These are phyloP conservation scores for Tachysurus vachellii DNA, from an alignment of 2,113 vertebrate genomes.

Conservation along the genomic window DNA sequence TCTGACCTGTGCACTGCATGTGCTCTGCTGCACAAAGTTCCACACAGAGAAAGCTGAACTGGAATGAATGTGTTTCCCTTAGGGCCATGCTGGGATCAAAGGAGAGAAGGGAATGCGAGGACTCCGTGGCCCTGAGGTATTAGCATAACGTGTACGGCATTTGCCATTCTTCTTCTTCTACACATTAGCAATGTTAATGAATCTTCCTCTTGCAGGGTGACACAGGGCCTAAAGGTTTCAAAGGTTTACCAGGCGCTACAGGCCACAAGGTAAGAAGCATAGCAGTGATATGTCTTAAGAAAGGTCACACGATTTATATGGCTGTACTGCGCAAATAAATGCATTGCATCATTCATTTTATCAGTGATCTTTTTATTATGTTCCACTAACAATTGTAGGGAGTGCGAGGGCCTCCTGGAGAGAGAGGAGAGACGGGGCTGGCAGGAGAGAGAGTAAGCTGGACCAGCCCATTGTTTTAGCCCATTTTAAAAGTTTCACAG, in stretches of 20 bases:
- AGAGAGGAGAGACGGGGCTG: constrained; percentile 62
- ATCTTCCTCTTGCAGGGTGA: constrained; percentile 64
- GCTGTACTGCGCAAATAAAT: not conserved
- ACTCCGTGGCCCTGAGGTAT: constrained; percentile 65
- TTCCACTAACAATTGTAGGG: constrained; percentile 64
- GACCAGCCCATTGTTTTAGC: constrained; percentile 35
- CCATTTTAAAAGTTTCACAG: constrained; percentile 31
- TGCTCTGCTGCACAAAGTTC: constrained; percentile 1
- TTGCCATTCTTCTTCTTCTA: constrained; percentile 4
- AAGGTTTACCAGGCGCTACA: constrained; percentile 72
- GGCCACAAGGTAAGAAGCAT: constrained; percentile 73
- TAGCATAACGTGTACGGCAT: constrained; percentile 9
- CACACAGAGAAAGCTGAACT: not conserved
- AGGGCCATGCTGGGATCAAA: constrained; percentile 71
- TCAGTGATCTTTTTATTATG: not conserved
- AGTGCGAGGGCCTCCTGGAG: constrained; percentile 69
- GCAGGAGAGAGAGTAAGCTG: constrained; percentile 67
- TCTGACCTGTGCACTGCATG: too few relatives aligned
- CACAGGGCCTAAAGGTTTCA: constrained; percentile 73
- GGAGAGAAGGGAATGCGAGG: constrained; percentile 73
- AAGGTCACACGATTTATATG: not conserved
- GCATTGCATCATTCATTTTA: not conserved
- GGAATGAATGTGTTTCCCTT: constrained; percentile 33
- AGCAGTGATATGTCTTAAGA: not conserved
- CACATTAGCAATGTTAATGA: constrained; percentile 37